phyloP scores from a whole-genome alignment of 2,797 vertebrate species.

The Lophotriccus pileatus region DNA sequence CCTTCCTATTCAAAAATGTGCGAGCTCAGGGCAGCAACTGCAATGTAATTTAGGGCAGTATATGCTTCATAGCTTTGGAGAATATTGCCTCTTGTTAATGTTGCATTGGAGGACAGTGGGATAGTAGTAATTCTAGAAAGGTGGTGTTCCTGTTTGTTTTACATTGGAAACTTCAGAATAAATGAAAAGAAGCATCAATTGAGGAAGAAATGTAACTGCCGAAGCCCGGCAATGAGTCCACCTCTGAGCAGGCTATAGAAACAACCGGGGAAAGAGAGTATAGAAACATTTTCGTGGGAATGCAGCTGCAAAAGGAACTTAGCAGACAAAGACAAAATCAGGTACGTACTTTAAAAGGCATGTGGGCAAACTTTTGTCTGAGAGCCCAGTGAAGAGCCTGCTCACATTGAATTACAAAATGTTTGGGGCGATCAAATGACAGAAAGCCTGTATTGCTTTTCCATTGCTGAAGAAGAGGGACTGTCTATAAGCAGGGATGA shows the following conservation, averaged over 20 bases:
- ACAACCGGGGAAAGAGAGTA: not conserved
- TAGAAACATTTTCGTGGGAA: slow-evolving; percentile 24
- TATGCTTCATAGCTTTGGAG: slow-evolving; percentile 76
- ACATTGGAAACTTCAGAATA: slow-evolving; percentile 74
- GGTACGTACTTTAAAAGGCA: slow-evolving; percentile 39
- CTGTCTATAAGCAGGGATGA: not conserved
- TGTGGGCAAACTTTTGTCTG: not conserved
- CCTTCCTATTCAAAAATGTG: slow-evolving; percentile 75
- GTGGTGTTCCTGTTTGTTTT: slow-evolving; percentile 74
- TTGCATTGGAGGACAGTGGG: slow-evolving; percentile 67
- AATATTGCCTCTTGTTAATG: slow-evolving; percentile 77
- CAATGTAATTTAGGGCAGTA: slow-evolving; percentile 78
- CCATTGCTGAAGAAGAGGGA: not conserved
- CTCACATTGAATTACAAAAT: not conserved
- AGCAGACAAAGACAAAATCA: slow-evolving; percentile 12
- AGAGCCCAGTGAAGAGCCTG: not conserved
- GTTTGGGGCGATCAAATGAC: slow-evolving; percentile 25
- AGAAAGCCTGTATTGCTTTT: slow-evolving; percentile 37
- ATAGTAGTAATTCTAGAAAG: slow-evolving; percentile 74
- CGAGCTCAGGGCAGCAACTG: slow-evolving; percentile 70
- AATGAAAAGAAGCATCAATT: slow-evolving; percentile 66
- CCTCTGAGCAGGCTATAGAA: slow-evolving; percentile 44
- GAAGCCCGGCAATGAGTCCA: slow-evolving; percentile 61
- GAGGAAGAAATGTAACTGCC: slow-evolving; percentile 46
- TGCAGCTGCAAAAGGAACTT: slow-evolving; percentile 22